phyloP scores from a whole-genome alignment of 2,888 invertebrate genomes.

The Trissolcus brochymenae region DNA sequence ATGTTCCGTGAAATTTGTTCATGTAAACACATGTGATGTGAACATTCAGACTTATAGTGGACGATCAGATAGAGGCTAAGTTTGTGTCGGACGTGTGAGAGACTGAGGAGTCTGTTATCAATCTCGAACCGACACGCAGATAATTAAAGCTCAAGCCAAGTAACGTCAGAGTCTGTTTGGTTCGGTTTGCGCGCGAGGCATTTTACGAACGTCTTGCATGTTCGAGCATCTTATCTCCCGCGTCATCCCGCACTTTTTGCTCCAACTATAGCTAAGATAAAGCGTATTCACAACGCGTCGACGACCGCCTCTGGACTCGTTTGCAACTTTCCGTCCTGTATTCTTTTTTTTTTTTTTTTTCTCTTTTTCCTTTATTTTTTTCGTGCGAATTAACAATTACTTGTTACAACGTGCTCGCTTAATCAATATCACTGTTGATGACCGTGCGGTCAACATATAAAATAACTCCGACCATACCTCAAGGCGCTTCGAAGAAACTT shows the following conservation, averaged over 20 bases:
- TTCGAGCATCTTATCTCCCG: constrained; percentile 68
- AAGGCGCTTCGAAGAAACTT: no score
- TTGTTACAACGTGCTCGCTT: constrained; percentile 30
- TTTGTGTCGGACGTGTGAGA: constrained; percentile 26
- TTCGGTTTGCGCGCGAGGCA: constrained; percentile 33
- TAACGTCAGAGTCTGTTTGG: constrained; percentile 33
- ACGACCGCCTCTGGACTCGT: constrained; percentile 52
- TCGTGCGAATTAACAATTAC: constrained; percentile 49
- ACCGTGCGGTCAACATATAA: constrained; percentile 1
- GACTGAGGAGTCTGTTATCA: constrained; percentile 57
- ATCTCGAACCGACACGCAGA: constrained; percentile 61
- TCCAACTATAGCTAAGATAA: constrained; percentile 57
- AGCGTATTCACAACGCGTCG: constrained; percentile 53
- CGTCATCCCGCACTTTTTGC: constrained; percentile 67
- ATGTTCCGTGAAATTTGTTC: constrained; percentile 1
- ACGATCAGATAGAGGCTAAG: constrained; percentile 49
- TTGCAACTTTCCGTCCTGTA: constrained; percentile 33
- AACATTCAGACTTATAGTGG: constrained; percentile 25
- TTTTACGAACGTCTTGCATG: constrained; percentile 70
- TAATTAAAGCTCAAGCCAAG: constrained; percentile 60
- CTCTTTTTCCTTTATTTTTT: constrained; percentile 22
- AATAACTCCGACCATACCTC: constrained; percentile 3
- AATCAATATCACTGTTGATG: constrained; percentile 35
- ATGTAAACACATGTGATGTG: neutral
- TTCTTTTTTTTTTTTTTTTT: no score